A percentile compares a stretch with the other conserved stretches of the same genome.
Conservation (phyloP, 2,797 vertebrate species). For the Semaprochilodus insignis region DNA sequence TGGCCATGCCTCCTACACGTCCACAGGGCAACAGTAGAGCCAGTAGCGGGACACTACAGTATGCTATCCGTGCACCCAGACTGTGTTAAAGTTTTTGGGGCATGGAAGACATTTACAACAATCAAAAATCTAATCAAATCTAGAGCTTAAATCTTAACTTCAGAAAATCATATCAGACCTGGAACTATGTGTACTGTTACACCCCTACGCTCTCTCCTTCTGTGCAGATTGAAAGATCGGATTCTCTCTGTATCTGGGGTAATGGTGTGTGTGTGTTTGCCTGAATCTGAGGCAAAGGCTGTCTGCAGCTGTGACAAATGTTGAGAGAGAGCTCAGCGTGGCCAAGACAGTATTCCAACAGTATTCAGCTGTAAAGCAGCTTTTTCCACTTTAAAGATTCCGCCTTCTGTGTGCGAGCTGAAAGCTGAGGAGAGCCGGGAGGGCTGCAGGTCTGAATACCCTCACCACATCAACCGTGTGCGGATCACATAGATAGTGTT, state of each 20-base stretch:
- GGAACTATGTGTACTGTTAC: background rate
- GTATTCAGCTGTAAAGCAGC: background rate
- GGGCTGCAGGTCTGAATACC: slow-evolving; percentile 19
- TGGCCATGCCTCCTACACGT: too few species aligned
- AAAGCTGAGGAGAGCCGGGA: background rate
- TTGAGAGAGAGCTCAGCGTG: slow-evolving; percentile 8
- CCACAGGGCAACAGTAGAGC: too few species aligned
- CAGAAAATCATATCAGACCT: background rate
- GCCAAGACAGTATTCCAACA: slow-evolving; percentile 4
- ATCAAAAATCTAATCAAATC: too few species aligned
- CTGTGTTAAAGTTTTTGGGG: too few species aligned
- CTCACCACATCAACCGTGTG: slow-evolving; percentile 10
- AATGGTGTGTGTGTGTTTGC: slow-evolving; percentile 9
- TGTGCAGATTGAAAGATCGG: background rate
- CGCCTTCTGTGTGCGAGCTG: background rate
- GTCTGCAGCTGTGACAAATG: slow-evolving; percentile 23
- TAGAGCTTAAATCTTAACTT: background rate
- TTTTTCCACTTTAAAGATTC: background rate
- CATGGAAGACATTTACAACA: too few species aligned
- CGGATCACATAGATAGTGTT: background rate
- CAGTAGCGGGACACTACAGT: too few species aligned
- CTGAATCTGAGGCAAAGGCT: background rate
- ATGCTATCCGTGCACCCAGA: too few species aligned
- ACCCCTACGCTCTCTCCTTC: background rate
- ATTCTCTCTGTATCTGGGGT: background rate